Evolutionary conservation across 1,140 invertebrate genomes (phyloP).

Genomic region (Ctenoplectra terminalis): DNA sequence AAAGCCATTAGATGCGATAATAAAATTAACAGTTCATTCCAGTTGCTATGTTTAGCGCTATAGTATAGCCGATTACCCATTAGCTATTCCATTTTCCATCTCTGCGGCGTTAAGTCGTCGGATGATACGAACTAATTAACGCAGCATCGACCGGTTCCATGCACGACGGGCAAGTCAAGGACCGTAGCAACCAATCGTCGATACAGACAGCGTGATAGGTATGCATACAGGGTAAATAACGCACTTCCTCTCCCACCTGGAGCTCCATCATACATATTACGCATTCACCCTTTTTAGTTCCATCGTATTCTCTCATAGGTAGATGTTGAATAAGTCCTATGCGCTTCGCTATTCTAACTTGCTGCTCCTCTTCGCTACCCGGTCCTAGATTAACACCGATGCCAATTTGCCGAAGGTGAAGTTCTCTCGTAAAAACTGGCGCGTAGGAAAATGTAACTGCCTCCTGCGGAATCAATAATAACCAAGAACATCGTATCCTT

Average conservation of each 20-base stretch:
- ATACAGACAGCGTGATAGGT: conserved; percentile 95
- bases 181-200: conserved; percentile 96
- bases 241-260: conserved; percentile 87
- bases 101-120: conserved; percentile 82
- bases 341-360: conserved; percentile 94
- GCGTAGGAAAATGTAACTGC: conserved; percentile 83
- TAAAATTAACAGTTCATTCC: conserved; percentile 52
- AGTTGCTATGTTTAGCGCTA: conserved; percentile 47
- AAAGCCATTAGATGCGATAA: conserved; percentile 58
- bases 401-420: conserved; percentile 81
- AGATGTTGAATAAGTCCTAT: conserved; percentile 95
- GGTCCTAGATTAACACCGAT: conserved; percentile 66
- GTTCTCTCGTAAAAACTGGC: conserved; percentile 80
- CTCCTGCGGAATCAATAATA: conserved; percentile 78
- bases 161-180: conserved; percentile 95
- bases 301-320: conserved; percentile 92
- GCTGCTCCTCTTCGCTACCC: conserved; percentile 89
- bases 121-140: conserved; percentile 93
- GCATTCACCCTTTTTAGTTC: conserved; percentile 94
- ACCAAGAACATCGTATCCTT: conserved; percentile 8
- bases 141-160: conserved; percentile 98
- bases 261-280: conserved; percentile 98
- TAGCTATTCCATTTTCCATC: conserved; percentile 49
- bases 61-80: conserved; percentile 61
- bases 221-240: conserved; percentile 97